Percentiles rank a stretch among this genome's conserved stretches.
Evolutionary conservation across 2,797 vertebrate genomes (phyloP).

Genomic region (Threskiornis aethiopicus): DNA sequence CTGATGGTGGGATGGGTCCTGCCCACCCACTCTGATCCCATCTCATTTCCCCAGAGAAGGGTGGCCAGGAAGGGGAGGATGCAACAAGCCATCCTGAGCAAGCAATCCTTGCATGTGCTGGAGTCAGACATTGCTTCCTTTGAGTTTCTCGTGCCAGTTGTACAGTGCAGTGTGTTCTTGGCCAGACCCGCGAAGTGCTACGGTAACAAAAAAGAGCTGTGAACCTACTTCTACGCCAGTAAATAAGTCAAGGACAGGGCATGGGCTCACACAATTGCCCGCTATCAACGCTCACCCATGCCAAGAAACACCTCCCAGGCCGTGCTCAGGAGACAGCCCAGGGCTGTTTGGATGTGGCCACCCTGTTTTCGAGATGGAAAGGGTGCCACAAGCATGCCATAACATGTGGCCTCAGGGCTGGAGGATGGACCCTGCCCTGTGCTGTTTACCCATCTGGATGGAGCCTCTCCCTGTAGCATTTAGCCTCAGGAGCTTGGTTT

Average conservation of each 20-base stretch:
- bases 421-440: not conserved
- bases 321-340: not conserved
- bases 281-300: not conserved
- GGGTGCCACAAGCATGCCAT: not conserved
- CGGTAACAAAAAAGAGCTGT: not conserved
- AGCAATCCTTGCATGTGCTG: not conserved
- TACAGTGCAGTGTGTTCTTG: rapidly evolving
- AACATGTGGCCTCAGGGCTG: rapidly evolving
- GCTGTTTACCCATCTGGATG: not conserved
- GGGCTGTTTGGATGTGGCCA: not conserved
- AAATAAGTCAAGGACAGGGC: not conserved
- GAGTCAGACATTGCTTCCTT: not conserved
- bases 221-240: not conserved
- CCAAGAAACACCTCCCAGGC: not conserved
- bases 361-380: not conserved
- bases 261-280: not conserved
- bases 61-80: not conserved
- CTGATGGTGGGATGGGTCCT: not conserved
- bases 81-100: rapidly evolving
- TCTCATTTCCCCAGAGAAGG: not conserved
- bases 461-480: not conserved
- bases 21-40: not conserved
- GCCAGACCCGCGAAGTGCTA: not conserved
- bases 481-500: not conserved
- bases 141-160: not conserved